Conservation (phyloP, 1,140 invertebrate genomes). For the Diabrotica undecimpunctata region DNA sequence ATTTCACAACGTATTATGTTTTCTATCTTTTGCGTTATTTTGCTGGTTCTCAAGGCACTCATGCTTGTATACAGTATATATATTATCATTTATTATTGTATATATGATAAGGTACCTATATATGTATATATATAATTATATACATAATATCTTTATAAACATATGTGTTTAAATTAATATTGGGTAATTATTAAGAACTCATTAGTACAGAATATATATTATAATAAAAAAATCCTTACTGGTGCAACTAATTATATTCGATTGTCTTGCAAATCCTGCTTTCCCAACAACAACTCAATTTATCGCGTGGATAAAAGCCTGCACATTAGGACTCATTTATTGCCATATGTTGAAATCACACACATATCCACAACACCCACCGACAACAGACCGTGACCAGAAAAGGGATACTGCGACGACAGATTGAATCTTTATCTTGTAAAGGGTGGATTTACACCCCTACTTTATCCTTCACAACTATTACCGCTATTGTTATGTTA, state of each 20-base stretch:
- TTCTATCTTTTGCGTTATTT: no score
- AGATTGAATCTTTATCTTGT: conserved; percentile 39
- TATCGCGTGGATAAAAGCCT: conserved; percentile 2
- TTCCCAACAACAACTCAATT: conserved; percentile 11
- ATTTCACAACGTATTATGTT: no score
- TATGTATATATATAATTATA: neutral
- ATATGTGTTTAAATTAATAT: neutral
- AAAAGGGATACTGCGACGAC: conserved; percentile 24
- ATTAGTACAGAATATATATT: no score
- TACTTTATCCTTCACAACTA: conserved; percentile 20
- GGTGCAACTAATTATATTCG: neutral
- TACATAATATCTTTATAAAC: no score
- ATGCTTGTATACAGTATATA: no score
- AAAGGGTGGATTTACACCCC: conserved; percentile 31
- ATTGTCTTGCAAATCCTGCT: neutral
- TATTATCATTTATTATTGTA: no score
- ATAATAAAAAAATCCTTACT: no score
- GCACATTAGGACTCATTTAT: conserved; percentile 4
- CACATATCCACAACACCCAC: neutral
- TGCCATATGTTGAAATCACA: conserved; percentile 17
- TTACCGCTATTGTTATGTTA: conserved; percentile 34
- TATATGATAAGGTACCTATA: neutral
- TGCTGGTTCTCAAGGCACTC: no score
- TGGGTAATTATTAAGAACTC: no score
- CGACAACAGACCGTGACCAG: conserved; percentile 14